These are phyloP conservation scores for Triplophysa tibetana DNA, from an alignment of 2,113 vertebrate genomes.

Conservation along the genomic window DNA sequence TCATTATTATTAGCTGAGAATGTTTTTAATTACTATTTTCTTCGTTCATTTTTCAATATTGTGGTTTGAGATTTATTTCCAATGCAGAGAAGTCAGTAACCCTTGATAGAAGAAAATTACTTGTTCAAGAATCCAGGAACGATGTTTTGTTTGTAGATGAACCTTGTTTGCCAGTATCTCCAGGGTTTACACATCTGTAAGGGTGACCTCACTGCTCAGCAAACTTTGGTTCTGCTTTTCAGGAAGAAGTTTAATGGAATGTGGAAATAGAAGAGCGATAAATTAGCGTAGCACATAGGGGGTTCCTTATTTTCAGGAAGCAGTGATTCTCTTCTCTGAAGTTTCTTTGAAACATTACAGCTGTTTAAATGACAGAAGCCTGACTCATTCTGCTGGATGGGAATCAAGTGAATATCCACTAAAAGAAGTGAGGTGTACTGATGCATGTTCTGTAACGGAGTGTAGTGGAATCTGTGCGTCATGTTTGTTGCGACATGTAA, in stretches of 20 bases:
- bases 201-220: neutral
- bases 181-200: slow-evolving; percentile 27
- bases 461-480: slow-evolving; percentile 1
- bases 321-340: neutral
- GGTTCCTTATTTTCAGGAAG: neutral
- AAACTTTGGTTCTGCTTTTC: slow-evolving; percentile 36
- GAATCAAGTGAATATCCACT: neutral
- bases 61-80: too few species aligned
- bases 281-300: slow-evolving; percentile 21
- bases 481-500: slow-evolving; percentile 7
- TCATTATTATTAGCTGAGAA: neutral
- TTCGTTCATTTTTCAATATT: neutral
- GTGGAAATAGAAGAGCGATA: neutral
- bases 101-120: neutral
- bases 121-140: neutral
- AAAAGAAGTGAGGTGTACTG: neutral
- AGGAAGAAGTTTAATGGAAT: slow-evolving; percentile 17
- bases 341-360: neutral
- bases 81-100: neutral
- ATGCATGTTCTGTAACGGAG: neutral
- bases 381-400: neutral
- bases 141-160: neutral
- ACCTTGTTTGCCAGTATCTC: slow-evolving; percentile 29
- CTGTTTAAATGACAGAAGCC: slow-evolving; percentile 2
- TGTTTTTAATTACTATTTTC: neutral